Evolutionary conservation across 2,113 vertebrate genomes (phyloP).

Genomic region (Coregonus clupeaformis): DNA sequence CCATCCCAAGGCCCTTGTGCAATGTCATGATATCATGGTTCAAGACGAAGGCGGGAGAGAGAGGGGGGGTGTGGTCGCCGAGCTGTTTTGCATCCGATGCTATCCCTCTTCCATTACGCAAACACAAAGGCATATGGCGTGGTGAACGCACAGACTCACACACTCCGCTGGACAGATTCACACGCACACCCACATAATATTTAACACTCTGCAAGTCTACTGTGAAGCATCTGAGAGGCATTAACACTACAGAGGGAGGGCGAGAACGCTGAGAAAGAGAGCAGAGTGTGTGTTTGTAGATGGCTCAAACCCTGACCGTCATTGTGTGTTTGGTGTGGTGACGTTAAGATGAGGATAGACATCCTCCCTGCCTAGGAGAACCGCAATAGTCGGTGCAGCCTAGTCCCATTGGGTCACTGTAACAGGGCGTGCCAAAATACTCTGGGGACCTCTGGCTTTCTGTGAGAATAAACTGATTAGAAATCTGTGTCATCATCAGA

Average conservation of each 20-base stretch:
- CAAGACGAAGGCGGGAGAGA: background rate
- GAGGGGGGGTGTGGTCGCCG: too few species aligned
- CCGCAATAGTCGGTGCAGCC: background rate
- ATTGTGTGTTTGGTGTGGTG: background rate
- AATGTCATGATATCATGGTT: slow-evolving; percentile 2
- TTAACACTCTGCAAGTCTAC: too few species aligned
- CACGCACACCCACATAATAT: too few species aligned
- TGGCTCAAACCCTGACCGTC: background rate
- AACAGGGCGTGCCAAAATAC: background rate
- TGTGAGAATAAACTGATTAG: background rate
- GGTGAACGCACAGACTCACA: background rate
- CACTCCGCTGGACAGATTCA: too few species aligned
- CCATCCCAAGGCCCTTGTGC: background rate
- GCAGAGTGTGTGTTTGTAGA: background rate
- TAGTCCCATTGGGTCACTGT: background rate
- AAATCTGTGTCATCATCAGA: background rate
- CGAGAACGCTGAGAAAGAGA: background rate
- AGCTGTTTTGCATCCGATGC: too few species aligned
- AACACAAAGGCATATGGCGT: background rate
- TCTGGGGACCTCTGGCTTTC: too few species aligned
- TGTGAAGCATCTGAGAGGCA: too few species aligned
- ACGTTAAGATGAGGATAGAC: background rate
- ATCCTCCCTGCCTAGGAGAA: background rate
- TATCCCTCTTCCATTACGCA: slow-evolving; percentile 16
- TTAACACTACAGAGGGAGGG: background rate